Evolutionary conservation across 2,888 invertebrate species (phyloP).

Genomic region (Lysandra bellargus): DNA sequence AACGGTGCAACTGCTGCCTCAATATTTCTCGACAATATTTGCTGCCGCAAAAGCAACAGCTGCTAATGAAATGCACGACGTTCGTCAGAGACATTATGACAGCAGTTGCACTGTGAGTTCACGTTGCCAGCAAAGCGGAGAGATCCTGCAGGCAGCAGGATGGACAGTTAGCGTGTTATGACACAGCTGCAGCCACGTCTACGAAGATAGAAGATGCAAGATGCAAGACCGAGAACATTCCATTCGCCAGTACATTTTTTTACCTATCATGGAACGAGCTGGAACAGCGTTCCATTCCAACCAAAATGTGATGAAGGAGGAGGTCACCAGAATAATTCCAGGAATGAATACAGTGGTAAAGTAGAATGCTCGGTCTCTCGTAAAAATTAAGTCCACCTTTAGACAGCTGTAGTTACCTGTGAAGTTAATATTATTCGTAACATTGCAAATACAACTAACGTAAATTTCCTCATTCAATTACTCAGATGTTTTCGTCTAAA

Average conservation of each 20-base stretch:
- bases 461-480: constrained; percentile 33
- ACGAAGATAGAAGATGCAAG: constrained; percentile 60
- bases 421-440: constrained; percentile 68
- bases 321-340: constrained; percentile 93
- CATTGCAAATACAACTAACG: constrained; percentile 49
- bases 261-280: constrained; percentile 94
- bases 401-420: constrained; percentile 94
- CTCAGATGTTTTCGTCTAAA: constrained; percentile 28
- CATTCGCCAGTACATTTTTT: constrained; percentile 68
- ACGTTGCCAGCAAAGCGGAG: constrained; percentile 60
- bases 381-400: constrained; percentile 92
- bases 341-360: constrained; percentile 95
- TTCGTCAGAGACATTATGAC: background rate
- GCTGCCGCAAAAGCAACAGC: background rate
- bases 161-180: constrained; percentile 65
- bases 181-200: constrained; percentile 71
- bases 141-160: constrained; percentile 63
- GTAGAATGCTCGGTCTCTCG: constrained; percentile 93
- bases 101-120: constrained; percentile 38
- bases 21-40: background rate
- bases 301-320: constrained; percentile 93
- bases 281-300: constrained; percentile 95
- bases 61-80: background rate
- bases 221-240: constrained; percentile 67
- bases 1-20: constrained; percentile 33